A percentile compares a stretch with the other conserved stretches of the same genome.
These are phyloP conservation scores for Xerus inauris DNA, from an alignment of 2,113 vertebrate species.

Conservation along the genomic window DNA sequence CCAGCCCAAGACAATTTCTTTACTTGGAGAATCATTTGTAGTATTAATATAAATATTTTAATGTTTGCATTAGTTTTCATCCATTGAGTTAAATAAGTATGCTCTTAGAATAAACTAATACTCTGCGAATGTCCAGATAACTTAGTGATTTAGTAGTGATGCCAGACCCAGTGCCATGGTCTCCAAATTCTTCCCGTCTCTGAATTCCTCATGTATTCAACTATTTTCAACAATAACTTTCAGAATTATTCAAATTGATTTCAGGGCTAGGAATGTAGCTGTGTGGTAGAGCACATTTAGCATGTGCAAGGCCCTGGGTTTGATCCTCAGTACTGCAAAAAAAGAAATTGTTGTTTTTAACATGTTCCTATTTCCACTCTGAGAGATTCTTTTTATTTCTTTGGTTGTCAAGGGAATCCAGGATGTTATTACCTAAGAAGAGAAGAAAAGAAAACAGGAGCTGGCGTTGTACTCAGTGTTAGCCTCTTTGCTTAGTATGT, in stretches of 20 bases:
- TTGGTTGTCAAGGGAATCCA: neutral
- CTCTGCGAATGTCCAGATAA: neutral
- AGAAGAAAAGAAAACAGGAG: neutral
- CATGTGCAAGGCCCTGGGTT: neutral
- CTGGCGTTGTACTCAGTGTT: no score
- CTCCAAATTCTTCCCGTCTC: constrained; percentile 39
- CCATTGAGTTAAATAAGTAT: constrained; percentile 20
- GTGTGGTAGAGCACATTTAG: no score
- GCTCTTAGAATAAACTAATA: neutral
- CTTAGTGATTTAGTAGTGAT: constrained; percentile 26
- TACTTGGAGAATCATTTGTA: constrained; percentile 21
- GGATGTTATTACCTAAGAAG: constrained; percentile 16
- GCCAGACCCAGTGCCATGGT: constrained; percentile 18
- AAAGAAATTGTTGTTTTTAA: no score
- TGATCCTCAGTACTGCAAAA: neutral
- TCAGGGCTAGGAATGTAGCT: neutral
- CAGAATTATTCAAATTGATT: neutral
- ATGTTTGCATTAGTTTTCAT: constrained; percentile 36
- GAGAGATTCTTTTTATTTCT: constrained; percentile 39
- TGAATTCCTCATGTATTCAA: neutral
- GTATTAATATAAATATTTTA: constrained; percentile 50
- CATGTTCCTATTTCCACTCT: neutral
- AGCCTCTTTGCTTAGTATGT: no score
- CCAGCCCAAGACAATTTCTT: constrained; percentile 25
- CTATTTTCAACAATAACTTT: constrained; percentile 55